Conservation (phyloP, 1,140 invertebrate species). For the Drosophila punjabiensis region DNA sequence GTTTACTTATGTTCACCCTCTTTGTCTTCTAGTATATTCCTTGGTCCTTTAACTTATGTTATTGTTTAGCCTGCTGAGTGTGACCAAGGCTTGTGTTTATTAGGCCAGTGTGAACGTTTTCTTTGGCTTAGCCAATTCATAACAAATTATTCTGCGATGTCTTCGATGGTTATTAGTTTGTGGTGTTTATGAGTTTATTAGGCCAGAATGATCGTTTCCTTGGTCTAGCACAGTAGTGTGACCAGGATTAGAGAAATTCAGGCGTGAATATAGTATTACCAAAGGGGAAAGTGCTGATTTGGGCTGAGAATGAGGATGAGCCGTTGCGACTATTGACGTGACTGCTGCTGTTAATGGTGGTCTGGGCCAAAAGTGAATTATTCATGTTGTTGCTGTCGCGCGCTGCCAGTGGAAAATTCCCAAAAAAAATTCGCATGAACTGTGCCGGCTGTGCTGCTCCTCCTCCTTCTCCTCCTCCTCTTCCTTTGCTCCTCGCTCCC, state of each 20-base stretch:
- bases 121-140: too few relatives aligned
- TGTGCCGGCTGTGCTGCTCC: slow-evolving; percentile 59
- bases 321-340: slow-evolving; percentile 16
- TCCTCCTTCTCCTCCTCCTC: neutral
- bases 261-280: neutral
- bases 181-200: too few relatives aligned
- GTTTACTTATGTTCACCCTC: neutral
- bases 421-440: slow-evolving; percentile 83
- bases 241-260: too few relatives aligned
- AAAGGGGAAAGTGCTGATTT: neutral
- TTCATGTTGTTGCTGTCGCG: slow-evolving; percentile 67
- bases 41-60: neutral
- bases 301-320: neutral
- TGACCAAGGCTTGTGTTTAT: neutral
- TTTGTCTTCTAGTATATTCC: neutral
- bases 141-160: too few relatives aligned
- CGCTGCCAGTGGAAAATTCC: slow-evolving; percentile 80
- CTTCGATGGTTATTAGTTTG: too few relatives aligned
- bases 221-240: neutral
- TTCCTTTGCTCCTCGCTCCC: slow-evolving; percentile 3
- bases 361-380: slow-evolving; percentile 81
- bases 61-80: neutral
- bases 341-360: slow-evolving; percentile 29
- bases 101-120: neutral
- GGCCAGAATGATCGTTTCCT: neutral